phyloP scores from a whole-genome alignment of 2,888 invertebrate species.

The Drosophila histrio region DNA sequence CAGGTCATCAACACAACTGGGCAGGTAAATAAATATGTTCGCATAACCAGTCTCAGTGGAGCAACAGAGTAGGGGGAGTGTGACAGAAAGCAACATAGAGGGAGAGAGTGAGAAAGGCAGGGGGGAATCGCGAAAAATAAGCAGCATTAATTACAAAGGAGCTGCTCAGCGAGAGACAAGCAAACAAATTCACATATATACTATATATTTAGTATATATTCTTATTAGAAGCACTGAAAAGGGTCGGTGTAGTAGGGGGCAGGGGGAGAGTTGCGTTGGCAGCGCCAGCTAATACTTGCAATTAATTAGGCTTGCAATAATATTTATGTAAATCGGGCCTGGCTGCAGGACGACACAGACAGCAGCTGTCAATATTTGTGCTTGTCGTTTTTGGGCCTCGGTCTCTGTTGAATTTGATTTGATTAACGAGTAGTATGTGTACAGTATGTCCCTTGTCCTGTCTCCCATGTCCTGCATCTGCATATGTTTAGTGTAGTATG shows the following conservation, averaged over 20 bases:
- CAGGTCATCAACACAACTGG: constrained; percentile 72
- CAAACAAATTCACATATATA: constrained; percentile 39
- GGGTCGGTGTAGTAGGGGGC: background rate
- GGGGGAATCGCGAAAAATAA: constrained; percentile 60
- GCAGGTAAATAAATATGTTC: constrained; percentile 58
- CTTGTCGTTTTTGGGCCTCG: constrained; percentile 37
- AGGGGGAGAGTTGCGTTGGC: background rate
- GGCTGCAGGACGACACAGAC: constrained; percentile 55
- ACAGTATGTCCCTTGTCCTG: constrained; percentile 6
- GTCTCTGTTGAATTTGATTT: constrained; percentile 26
- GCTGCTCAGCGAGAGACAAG: constrained; percentile 40
- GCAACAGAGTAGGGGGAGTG: background rate
- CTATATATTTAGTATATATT: constrained; percentile 37
- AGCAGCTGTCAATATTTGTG: constrained; percentile 70
- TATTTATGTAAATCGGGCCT: constrained; percentile 79
- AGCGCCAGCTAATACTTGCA: constrained; percentile 72
- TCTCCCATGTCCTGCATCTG: constrained; percentile 13
- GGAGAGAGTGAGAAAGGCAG: background rate
- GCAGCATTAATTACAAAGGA: constrained; percentile 68
- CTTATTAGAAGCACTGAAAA: constrained; percentile 6
- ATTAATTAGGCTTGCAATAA: constrained; percentile 82
- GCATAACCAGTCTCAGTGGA: background rate
- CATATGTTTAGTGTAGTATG: constrained; percentile 18
- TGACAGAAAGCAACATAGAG: background rate
- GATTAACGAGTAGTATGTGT: constrained; percentile 16